phyloP scores from a whole-genome alignment of 2,797 vertebrate genomes.

The Myripristis murdjan region DNA sequence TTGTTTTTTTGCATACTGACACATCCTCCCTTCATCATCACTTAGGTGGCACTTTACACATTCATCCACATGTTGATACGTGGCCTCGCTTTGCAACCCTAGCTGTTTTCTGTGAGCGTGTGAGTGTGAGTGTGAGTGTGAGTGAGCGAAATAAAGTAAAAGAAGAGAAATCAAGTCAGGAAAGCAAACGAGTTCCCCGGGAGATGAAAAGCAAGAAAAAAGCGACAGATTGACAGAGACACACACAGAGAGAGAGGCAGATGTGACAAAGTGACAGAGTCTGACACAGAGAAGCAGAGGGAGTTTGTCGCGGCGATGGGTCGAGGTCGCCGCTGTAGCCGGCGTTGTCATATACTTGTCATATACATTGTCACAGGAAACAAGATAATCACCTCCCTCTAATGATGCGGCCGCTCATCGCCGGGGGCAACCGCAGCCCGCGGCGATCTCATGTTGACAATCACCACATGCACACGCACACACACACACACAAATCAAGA shows the following conservation, averaged over 20 bases:
- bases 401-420: slow-evolving; percentile 65
- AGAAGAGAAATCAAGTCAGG: background rate
- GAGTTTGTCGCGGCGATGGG: slow-evolving; percentile 11
- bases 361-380: too few species aligned
- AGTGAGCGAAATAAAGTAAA: background rate
- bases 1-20: too few species aligned
- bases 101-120: too few species aligned
- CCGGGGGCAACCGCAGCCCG: slow-evolving; percentile 47
- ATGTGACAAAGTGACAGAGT: slow-evolving; percentile 29
- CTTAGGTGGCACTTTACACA: slow-evolving; percentile 48
- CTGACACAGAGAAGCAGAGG: background rate
- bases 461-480: slow-evolving; percentile 36
- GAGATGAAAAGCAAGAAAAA: slow-evolving; percentile 1
- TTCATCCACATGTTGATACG: slow-evolving; percentile 33
- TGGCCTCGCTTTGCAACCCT: slow-evolving; percentile 27
- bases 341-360: slow-evolving; percentile 37
- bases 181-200: background rate
- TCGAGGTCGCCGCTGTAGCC: slow-evolving; percentile 7
- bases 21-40: slow-evolving; percentile 49
- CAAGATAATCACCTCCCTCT: slow-evolving; percentile 66
- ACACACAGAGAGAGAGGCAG: too few species aligned
- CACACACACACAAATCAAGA: slow-evolving; percentile 47
- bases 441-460: slow-evolving; percentile 62
- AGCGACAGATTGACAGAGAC: too few species aligned
- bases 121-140: background rate